Percentiles rank a stretch among this genome's conserved stretches.
These are phyloP conservation scores for Probosciger aterrimus DNA, from an alignment of 2,113 vertebrate genomes.

Conservation along the genomic window DNA sequence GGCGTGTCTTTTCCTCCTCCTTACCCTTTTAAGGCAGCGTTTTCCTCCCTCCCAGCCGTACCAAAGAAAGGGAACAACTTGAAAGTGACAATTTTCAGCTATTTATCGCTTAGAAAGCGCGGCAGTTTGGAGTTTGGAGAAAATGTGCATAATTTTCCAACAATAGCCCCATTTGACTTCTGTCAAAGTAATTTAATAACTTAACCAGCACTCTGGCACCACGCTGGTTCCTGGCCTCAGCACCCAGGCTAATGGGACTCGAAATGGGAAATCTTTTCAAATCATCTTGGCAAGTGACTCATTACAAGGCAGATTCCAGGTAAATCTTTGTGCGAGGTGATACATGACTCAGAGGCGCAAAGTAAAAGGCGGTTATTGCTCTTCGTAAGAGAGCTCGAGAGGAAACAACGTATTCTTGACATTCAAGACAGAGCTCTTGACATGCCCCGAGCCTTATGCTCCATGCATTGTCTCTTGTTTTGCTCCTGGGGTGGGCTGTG, in stretches of 20 bases:
- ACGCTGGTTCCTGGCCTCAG: constrained; percentile 18
- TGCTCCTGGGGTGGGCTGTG: background rate
- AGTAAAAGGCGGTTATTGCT: background rate
- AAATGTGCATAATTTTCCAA: constrained; percentile 54
- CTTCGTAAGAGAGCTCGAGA: background rate
- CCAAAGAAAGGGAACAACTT: constrained; percentile 27
- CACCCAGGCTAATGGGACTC: constrained; percentile 36
- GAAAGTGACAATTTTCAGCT: constrained; percentile 46
- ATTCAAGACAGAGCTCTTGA: background rate
- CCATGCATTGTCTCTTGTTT: background rate
- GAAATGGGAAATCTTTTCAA: constrained; percentile 55
- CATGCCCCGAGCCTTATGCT: background rate
- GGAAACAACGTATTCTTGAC: background rate
- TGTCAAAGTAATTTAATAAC: constrained; percentile 58
- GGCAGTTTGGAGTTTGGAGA: constrained; percentile 22
- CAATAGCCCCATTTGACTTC: constrained; percentile 60
- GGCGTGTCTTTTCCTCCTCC: background rate
- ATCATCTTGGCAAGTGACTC: constrained; percentile 28
- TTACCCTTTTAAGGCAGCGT: background rate
- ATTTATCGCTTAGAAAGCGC: constrained; percentile 8
- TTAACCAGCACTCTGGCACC: constrained; percentile 22
- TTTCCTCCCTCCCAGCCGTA: background rate
- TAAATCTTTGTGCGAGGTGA: constrained; percentile 33
- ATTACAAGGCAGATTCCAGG: constrained; percentile 55
- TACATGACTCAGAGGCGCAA: constrained; percentile 31